Evolutionary conservation across 2,888 invertebrate species (phyloP).

Genomic region (Lathronympha strigana): DNA sequence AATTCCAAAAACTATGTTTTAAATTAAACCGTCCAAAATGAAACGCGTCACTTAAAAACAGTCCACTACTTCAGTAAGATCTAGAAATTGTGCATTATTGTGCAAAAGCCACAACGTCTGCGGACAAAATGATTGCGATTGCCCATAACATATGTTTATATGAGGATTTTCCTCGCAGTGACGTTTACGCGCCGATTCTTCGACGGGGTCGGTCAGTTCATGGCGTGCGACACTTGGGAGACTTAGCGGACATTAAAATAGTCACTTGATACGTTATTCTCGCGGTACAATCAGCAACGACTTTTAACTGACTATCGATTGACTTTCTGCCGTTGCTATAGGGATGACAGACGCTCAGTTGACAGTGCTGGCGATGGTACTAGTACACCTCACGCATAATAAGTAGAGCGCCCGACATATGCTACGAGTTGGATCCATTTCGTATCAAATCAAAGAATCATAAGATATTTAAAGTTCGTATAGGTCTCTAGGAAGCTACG

Average conservation of each 20-base stretch:
- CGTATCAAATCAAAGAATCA: too few species aligned
- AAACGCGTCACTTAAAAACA: background rate
- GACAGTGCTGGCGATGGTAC: too few species aligned
- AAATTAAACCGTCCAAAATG: background rate
- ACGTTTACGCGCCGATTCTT: conserved; percentile 17
- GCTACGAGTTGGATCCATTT: too few species aligned
- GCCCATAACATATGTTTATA: conserved; percentile 28
- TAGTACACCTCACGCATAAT: too few species aligned
- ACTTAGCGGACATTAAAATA: too few species aligned
- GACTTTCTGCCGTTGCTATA: too few species aligned
- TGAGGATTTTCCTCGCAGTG: conserved; percentile 31
- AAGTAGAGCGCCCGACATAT: too few species aligned
- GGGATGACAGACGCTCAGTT: too few species aligned
- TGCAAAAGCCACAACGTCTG: background rate
- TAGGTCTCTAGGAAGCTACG: conserved; percentile 29
- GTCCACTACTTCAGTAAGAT: background rate
- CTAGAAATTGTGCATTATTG: background rate
- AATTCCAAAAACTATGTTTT: background rate
- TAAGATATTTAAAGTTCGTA: too few species aligned
- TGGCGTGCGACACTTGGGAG: background rate
- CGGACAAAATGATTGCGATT: conserved; percentile 22
- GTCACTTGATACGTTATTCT: too few species aligned
- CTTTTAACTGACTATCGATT: too few species aligned
- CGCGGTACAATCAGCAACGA: too few species aligned
- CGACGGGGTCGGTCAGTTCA: conserved; percentile 19